Conservation (phyloP, 2,797 vertebrate species). For the Neopelma chrysocephalum region DNA sequence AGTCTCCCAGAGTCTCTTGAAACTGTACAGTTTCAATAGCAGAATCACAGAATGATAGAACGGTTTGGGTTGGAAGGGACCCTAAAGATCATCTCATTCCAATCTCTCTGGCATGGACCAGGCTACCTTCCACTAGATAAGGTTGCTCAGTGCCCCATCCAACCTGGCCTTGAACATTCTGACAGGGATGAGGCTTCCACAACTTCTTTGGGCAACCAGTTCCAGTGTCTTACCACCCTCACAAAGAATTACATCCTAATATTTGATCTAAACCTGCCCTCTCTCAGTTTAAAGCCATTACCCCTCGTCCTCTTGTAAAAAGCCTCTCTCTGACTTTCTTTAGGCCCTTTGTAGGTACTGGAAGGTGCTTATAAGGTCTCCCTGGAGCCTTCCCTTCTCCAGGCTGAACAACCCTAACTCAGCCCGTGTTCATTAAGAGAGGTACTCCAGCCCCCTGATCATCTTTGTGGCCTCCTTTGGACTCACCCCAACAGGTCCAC, state of each 20-base stretch:
- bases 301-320: background rate
- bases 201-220: background rate
- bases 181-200: background rate
- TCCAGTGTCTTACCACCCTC: background rate
- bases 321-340: background rate
- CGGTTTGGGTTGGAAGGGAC: background rate
- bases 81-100: background rate
- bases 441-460: background rate
- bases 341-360: background rate
- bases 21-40: background rate
- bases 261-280: background rate
- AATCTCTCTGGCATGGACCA: background rate
- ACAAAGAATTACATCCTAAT: background rate
- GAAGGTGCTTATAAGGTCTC: background rate
- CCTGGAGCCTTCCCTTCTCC: background rate
- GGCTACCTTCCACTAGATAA: background rate
- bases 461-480: background rate
- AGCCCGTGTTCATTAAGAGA: background rate
- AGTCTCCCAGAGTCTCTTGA: background rate
- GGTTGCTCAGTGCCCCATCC: background rate
- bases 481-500: background rate
- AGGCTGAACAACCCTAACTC: background rate
- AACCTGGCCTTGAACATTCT: background rate
- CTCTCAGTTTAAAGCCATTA: background rate
- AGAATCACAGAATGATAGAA: background rate